Evolutionary conservation across 2,888 invertebrate genomes (phyloP), one percentile per base, ranked within the genome.

Genomic region (Aporophyla lueneburgensis): DNA sequence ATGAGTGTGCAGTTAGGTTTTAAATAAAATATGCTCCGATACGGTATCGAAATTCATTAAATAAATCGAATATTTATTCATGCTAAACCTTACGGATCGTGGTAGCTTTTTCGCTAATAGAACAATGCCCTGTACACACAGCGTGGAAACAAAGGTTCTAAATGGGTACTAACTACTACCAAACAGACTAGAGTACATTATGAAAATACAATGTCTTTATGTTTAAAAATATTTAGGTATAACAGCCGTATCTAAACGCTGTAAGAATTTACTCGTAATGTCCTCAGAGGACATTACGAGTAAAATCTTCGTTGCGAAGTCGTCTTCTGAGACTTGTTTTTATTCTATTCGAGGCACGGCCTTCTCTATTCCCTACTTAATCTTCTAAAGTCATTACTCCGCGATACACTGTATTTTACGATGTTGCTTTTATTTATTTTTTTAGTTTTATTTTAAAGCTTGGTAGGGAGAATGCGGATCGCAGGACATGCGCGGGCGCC

Each of bases 401-500:
- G 88, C 89, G 89, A 91, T 93, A 93, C 92, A 92, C 90, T 93
- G 93, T 94, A 93, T 94, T 94, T 93, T 92, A 93, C 93, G 92
- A 93, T 91, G 92, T 89, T 93, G 89, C 88, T 84, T 93, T 94
- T 93, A 93, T 91, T 89, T 93, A 93, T 91, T 89, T 93, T 93
- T 94, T 95, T 94, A 91, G 90, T 94, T 93, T 92, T 92, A 92
- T 95, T 94, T 94, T 92, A 92, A 94, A 92, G 91, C 92, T 92
- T 92, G 91, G 91, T 91, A 94, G 93, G 95, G 94, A 94, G 95
- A 96, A 95, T 94, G 95, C 96, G 94, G 93, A 93, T 95, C 94
- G 95, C 96, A 96, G 96, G 96, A 96, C 95, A 93, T 90, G 89
- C 91, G 90, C 92, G 93, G 96, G 96, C 96, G 96, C 96, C 96